A percentile compares a stretch with the other conserved stretches of the same genome.
Conservation (phyloP, 1,140 invertebrate species). For the Papilio aristodemus region DNA sequence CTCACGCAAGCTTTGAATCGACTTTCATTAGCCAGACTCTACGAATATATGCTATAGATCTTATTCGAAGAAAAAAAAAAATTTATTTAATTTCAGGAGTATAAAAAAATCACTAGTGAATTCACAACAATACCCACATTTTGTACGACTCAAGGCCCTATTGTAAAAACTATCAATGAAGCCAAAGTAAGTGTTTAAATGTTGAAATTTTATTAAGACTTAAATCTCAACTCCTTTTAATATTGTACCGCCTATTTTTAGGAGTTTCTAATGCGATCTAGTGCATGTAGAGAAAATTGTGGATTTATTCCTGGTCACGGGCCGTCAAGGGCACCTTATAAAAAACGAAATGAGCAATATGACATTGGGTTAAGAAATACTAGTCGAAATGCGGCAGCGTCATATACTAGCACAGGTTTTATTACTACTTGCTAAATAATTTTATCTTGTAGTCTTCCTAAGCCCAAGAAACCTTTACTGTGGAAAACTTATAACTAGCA, state of each 20-base stretch:
- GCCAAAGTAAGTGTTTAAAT: conserved; percentile 50
- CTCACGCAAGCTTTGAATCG: no score
- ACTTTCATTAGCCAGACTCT: no score
- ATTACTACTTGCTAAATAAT: not conserved
- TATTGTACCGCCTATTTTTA: conserved; percentile 46
- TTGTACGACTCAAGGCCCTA: conserved; percentile 49
- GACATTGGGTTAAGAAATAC: conserved; percentile 35
- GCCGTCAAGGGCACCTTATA: conserved; percentile 40
- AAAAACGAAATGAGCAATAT: conserved; percentile 39
- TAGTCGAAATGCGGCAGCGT: conserved; percentile 39
- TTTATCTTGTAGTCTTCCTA: no score
- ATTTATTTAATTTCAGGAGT: conserved; percentile 45
- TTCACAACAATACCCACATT: conserved; percentile 49
- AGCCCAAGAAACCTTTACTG: no score
- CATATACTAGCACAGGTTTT: conserved; percentile 45
- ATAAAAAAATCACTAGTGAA: conserved; percentile 35
- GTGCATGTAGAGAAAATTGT: conserved; percentile 41
- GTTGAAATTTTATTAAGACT: conserved; percentile 15
- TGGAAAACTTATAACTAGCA: no score
- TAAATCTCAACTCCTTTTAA: not conserved
- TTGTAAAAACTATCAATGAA: conserved; percentile 62
- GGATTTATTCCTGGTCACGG: conserved; percentile 48
- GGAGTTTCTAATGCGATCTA: conserved; percentile 58
- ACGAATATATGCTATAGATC: not conserved
- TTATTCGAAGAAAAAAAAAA: not conserved